A percentile compares a stretch with the other conserved stretches of the same genome.
Evolutionary conservation across 2,113 vertebrate genomes (phyloP).

Genomic region (Solea senegalensis): DNA sequence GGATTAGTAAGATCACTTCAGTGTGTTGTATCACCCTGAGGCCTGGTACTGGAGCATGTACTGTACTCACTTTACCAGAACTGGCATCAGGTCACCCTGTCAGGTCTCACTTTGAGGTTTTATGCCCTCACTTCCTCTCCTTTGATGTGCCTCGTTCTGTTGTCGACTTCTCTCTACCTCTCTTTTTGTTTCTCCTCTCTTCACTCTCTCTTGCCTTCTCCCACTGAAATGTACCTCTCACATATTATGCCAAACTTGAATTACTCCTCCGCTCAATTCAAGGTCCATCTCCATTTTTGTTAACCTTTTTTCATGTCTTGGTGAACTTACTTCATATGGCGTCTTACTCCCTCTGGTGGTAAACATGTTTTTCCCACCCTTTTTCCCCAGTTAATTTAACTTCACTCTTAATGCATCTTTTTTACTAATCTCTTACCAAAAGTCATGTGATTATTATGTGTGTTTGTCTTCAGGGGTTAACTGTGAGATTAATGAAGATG

Average conservation of each 20-base stretch:
- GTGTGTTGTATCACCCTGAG: conserved; percentile 27
- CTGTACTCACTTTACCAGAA: conserved; percentile 28
- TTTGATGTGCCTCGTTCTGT: conserved; percentile 1
- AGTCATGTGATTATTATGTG: not conserved
- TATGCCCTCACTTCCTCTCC: conserved; percentile 37
- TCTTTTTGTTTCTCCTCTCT: not conserved
- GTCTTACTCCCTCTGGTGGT: conserved; percentile 63
- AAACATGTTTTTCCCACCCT: not conserved
- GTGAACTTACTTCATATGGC: not conserved
- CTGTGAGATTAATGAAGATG: conserved; percentile 93
- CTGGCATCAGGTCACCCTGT: conserved; percentile 27
- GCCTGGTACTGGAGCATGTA: conserved; percentile 36
- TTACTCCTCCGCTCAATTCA: conserved; percentile 3
- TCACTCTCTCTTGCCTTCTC: not conserved
- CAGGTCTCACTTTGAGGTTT: conserved; percentile 49
- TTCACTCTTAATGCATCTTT: not conserved
- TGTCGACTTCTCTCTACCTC: not conserved
- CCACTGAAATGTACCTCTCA: not conserved
- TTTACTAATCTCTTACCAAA: not conserved
- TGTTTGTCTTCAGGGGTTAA: conserved; percentile 83
- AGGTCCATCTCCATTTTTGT: conserved; percentile 3
- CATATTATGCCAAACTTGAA: not conserved
- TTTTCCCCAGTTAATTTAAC: no score
- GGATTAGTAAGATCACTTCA: conserved; percentile 36
- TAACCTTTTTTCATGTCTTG: conserved; percentile 10